These are phyloP conservation scores for Dasypus novemcinctus DNA, from an alignment of 2,113 vertebrate genomes.

Conservation along the genomic window DNA sequence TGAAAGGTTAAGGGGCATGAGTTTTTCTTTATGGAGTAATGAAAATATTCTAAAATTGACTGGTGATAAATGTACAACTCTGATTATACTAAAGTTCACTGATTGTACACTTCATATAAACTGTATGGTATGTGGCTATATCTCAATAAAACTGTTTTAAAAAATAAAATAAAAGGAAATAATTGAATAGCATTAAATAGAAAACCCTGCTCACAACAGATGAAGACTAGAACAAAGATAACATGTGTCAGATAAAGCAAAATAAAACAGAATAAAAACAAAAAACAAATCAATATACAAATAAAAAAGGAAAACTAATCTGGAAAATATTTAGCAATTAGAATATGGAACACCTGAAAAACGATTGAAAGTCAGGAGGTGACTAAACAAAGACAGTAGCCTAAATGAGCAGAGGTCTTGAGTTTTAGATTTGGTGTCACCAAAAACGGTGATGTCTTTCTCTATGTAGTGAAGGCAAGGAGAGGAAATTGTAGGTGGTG, in stretches of 20 bases:
- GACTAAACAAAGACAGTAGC: background rate
- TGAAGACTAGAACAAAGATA: background rate
- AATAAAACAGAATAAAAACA: background rate
- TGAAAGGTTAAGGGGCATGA: too few relatives aligned
- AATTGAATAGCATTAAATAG: background rate
- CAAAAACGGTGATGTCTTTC: background rate
- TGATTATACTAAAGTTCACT: too few relatives aligned
- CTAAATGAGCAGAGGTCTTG: background rate
- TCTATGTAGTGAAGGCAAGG: background rate
- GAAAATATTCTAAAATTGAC: too few relatives aligned
- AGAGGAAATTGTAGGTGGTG: background rate
- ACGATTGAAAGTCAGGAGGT: background rate
- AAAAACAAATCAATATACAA: background rate
- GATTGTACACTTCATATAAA: too few relatives aligned
- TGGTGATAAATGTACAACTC: too few relatives aligned
- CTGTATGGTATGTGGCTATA: too few relatives aligned
- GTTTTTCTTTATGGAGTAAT: too few relatives aligned
- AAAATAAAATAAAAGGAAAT: background rate
- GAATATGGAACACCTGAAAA: background rate
- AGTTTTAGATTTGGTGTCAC: background rate
- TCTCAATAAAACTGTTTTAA: too few relatives aligned
- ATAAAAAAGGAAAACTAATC: background rate
- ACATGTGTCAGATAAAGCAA: background rate
- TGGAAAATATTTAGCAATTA: slow-evolving; percentile 11
- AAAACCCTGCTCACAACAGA: background rate